A percentile compares a stretch with the other conserved stretches of the same genome.
phyloP scores from a whole-genome alignment of 2,888 invertebrate species.

The Drosophila atripex region DNA sequence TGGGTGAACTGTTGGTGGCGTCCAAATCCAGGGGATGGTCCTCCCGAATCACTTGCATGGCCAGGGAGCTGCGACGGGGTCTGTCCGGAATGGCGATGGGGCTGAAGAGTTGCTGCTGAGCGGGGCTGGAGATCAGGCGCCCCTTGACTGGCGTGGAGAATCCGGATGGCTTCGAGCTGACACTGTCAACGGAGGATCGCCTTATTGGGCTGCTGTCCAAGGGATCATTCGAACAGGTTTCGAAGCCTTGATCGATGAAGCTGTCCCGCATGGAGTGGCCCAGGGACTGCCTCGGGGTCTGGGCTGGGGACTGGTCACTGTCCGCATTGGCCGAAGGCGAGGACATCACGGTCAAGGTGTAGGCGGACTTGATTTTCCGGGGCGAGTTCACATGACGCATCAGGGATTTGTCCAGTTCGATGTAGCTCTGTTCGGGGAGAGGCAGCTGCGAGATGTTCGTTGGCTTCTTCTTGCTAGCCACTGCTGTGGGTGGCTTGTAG shows the following conservation, averaged over 20 bases:
- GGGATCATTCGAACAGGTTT: conserved; percentile 77
- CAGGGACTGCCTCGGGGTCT: conserved; percentile 57
- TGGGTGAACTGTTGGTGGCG: conserved; percentile 32
- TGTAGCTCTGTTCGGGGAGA: conserved; percentile 51
- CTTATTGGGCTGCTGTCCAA: conserved; percentile 72
- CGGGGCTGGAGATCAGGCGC: conserved; percentile 19
- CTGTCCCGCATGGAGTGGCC: conserved; percentile 61
- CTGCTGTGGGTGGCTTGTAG: conserved; percentile 40
- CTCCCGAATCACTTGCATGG: conserved; percentile 81
- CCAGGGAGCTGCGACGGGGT: conserved; percentile 73
- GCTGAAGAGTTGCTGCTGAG: conserved; percentile 67
- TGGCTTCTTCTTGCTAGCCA: conserved; percentile 53
- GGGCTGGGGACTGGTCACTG: conserved; percentile 70
- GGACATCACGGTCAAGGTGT: conserved; percentile 76
- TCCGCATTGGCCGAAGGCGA: conserved; percentile 76
- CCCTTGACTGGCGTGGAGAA: conserved; percentile 78
- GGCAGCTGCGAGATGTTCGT: neutral
- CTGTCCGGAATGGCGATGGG: conserved; percentile 60
- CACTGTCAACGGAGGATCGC: conserved; percentile 29
- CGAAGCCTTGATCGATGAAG: conserved; percentile 81
- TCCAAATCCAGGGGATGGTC: conserved; percentile 73
- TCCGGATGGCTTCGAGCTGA: conserved; percentile 45
- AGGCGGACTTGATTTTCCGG: conserved; percentile 75
- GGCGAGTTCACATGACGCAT: conserved; percentile 78
- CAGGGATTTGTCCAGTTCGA: conserved; percentile 67